Conservation (phyloP, 2,113 vertebrate species). For the Pogonocichla stellata region DNA sequence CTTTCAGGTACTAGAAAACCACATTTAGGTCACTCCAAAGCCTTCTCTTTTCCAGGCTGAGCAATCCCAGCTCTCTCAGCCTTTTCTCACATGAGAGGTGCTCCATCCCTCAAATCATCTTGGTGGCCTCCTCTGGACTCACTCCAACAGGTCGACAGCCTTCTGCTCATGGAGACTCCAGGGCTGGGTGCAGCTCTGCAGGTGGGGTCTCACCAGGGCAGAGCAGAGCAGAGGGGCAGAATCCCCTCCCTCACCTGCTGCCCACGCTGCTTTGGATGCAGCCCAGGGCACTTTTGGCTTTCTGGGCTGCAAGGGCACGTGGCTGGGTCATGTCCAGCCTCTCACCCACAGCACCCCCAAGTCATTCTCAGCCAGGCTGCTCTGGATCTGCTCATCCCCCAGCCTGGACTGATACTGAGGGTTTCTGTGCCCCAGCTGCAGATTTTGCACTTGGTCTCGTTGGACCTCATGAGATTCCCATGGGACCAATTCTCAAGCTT, state of each 20-base stretch:
- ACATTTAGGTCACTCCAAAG: background rate
- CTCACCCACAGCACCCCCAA: background rate
- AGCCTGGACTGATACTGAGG: fast-evolving
- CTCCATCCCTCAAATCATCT: background rate
- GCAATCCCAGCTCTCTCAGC: background rate
- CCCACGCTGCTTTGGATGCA: fast-evolving
- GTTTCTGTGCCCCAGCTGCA: background rate
- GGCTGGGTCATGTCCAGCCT: background rate
- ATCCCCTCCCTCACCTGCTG: background rate
- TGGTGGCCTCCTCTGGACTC: background rate
- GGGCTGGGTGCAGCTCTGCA: background rate
- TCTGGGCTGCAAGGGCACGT: too few relatives aligned
- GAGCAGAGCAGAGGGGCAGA: background rate
- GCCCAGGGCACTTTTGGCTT: fast-evolving
- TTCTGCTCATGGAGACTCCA: background rate
- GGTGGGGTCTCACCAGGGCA: background rate
- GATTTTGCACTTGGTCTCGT: too few relatives aligned
- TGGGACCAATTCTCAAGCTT: background rate
- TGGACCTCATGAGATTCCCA: background rate
- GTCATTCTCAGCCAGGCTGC: fast-evolving
- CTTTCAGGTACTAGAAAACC: background rate
- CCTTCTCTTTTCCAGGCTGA: background rate
- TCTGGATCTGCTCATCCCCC: background rate
- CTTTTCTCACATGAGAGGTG: background rate
- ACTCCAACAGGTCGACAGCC: fast-evolving